These are phyloP conservation scores for Diadegma fenestrale DNA, from an alignment of 2,888 invertebrate species.

Conservation along the genomic window DNA sequence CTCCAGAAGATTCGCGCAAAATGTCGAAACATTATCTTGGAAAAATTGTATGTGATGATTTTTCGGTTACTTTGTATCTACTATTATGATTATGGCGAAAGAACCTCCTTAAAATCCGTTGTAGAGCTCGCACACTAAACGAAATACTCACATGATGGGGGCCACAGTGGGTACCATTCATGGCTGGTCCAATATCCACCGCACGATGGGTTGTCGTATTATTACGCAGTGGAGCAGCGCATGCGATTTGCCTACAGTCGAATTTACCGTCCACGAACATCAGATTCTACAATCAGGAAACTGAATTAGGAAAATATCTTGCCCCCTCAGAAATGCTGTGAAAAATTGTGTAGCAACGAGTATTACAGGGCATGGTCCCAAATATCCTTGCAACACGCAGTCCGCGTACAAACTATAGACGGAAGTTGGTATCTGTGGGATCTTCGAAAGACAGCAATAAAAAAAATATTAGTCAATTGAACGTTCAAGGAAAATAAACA, in stretches of 20 bases:
- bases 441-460: neutral
- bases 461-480: neutral
- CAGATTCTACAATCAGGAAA: neutral
- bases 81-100: no score
- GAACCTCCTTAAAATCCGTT: no score
- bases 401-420: neutral
- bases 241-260: neutral
- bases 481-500: no score
- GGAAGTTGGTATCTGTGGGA: neutral
- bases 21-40: no score
- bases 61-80: no score
- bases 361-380: neutral
- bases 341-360: neutral
- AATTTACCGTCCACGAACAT: neutral
- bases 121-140: no score
- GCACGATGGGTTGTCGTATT: neutral
- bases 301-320: neutral
- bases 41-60: no score
- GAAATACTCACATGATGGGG: neutral
- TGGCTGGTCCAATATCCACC: conserved; percentile 2
- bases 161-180: neutral
- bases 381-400: neutral
- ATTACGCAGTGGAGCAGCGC: neutral
- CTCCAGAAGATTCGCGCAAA: no score
- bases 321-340: neutral